These are phyloP conservation scores for Triplophysa siluroides DNA, from an alignment of 2,113 vertebrate genomes.

Conservation along the genomic window DNA sequence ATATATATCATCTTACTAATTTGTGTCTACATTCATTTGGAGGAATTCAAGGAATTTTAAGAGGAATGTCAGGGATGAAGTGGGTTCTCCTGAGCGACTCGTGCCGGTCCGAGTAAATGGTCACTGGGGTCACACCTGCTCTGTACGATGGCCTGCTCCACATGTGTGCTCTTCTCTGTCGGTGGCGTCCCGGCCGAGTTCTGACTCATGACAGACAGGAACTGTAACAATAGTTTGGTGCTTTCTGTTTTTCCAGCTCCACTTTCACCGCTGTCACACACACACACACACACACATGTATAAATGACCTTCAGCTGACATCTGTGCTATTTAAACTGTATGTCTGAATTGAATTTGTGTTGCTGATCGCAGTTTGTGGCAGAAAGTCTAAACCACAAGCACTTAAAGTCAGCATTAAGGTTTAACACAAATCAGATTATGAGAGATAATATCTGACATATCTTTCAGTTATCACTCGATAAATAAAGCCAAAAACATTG, in stretches of 20 bases:
- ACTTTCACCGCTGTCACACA: conserved; percentile 82
- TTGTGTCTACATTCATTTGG: neutral
- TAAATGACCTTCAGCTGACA: conserved; percentile 39
- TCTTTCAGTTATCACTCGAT: neutral
- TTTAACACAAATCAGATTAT: conserved; percentile 26
- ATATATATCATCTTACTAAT: neutral
- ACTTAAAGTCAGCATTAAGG: conserved; percentile 21
- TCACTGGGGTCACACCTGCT: conserved; percentile 78
- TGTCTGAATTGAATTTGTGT: conserved; percentile 23
- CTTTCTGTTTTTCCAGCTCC: conserved; percentile 93
- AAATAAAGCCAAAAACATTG: neutral
- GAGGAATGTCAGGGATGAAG: neutral
- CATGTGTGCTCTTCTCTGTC: conserved; percentile 76
- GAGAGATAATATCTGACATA: neutral
- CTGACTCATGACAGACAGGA: conserved; percentile 91
- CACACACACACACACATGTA: conserved; percentile 35
- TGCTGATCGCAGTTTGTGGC: conserved; percentile 23
- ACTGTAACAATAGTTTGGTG: conserved; percentile 88
- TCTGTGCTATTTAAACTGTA: conserved; percentile 17
- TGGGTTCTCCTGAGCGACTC: no score
- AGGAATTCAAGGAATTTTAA: neutral
- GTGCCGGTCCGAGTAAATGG: no score
- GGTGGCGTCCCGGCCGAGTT: conserved; percentile 74
- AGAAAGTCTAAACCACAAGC: conserved; percentile 24
- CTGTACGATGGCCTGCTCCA: conserved; percentile 90